Evolutionary conservation across 1,140 invertebrate genomes (phyloP).

Genomic region (Stegodyphus dumicola): DNA sequence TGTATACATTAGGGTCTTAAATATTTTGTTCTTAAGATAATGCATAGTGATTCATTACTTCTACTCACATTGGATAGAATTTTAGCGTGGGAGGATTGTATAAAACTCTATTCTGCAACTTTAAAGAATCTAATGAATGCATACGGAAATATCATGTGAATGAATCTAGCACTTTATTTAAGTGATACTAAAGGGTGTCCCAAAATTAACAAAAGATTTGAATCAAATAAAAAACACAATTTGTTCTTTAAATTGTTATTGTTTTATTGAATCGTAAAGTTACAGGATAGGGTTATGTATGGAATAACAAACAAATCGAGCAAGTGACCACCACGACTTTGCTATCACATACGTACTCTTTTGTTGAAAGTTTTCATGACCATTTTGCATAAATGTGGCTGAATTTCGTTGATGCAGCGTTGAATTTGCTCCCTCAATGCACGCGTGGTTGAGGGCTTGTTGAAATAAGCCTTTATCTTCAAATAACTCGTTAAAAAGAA

Average conservation of each 20-base stretch:
- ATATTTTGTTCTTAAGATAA: too few relatives aligned
- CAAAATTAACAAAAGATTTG: not conserved
- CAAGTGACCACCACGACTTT: not conserved
- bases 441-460: not conserved
- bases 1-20: too few relatives aligned
- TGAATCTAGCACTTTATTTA: too few relatives aligned
- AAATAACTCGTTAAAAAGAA: not conserved
- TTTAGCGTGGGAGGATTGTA: too few relatives aligned
- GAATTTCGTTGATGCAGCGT: conserved; percentile 5
- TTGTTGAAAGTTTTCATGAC: not conserved
- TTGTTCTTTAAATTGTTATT: not conserved
- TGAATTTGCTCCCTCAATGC: not conserved
- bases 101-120: too few relatives aligned
- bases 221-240: not conserved
- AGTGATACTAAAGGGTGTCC: not conserved
- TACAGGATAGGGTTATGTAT: conserved; percentile 6
- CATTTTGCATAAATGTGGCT: not conserved
- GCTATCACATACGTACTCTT: not conserved
- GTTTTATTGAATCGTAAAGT: conserved; percentile 7
- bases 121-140: too few relatives aligned
- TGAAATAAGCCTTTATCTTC: not conserved
- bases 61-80: too few relatives aligned
- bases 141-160: too few relatives aligned
- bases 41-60: too few relatives aligned
- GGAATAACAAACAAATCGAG: not conserved